Evolutionary conservation across 2,797 vertebrate genomes (phyloP).

Genomic region (Columba guinea): DNA sequence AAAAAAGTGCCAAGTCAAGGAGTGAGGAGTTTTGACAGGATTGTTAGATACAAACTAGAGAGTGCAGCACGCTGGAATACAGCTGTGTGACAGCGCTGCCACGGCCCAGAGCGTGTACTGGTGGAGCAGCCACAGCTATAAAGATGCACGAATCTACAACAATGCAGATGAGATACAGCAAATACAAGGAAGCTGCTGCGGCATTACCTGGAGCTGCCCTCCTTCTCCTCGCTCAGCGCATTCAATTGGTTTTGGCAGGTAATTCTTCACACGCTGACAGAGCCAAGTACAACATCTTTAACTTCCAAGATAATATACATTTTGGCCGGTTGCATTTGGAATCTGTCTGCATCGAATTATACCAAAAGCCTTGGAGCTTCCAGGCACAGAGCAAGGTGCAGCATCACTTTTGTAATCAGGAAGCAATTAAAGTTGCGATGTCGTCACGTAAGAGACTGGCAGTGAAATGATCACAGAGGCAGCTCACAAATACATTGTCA

Average conservation of each 20-base stretch:
- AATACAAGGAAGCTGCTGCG: background rate
- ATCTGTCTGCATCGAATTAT: background rate
- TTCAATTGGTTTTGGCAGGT: conserved; percentile 3
- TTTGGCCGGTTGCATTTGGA: conserved; percentile 12
- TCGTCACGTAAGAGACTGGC: background rate
- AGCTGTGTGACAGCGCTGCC: background rate
- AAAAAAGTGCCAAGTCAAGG: background rate
- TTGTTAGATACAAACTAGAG: background rate
- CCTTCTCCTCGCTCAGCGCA: rapidly evolving
- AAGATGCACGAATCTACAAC: rapidly evolving
- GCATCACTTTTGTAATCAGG: background rate
- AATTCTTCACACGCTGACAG: background rate
- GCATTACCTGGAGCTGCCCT: background rate
- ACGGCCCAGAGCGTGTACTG: rapidly evolving
- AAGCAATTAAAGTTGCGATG: background rate
- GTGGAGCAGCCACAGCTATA: background rate
- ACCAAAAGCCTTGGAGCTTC: background rate
- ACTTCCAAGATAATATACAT: background rate
- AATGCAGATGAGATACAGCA: rapidly evolving
- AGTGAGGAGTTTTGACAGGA: background rate
- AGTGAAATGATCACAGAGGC: background rate
- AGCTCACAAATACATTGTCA: background rate
- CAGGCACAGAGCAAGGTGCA: background rate
- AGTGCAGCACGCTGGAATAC: rapidly evolving
- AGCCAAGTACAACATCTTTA: background rate